Percentiles rank a stretch among this genome's conserved stretches.
phyloP scores from a whole-genome alignment of 2,113 vertebrate species.

The Stigmatopora argus region DNA sequence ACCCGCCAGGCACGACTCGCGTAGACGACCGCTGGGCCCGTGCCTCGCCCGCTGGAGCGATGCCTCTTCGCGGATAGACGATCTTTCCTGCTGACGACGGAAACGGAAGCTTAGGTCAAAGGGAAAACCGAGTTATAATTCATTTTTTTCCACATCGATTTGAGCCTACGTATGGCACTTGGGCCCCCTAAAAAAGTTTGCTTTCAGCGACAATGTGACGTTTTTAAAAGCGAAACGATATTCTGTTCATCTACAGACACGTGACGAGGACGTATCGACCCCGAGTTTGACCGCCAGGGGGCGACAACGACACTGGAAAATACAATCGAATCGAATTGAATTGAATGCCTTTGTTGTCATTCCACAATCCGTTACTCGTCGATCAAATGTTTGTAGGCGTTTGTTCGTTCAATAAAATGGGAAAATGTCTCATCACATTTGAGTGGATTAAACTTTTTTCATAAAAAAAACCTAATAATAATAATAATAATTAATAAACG shows the following conservation, averaged over 20 bases:
- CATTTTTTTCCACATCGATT: too few species aligned
- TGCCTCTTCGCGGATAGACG: background rate
- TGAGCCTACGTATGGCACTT: too few species aligned
- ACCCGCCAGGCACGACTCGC: background rate
- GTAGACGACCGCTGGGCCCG: too few species aligned
- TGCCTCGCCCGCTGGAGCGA: background rate
- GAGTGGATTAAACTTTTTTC: too few species aligned
- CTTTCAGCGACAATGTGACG: background rate
- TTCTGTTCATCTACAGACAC: background rate
- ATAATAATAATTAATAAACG: too few species aligned
- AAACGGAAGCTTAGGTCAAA: background rate
- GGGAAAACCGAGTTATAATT: background rate
- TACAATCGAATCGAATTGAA: too few species aligned
- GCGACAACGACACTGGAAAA: background rate
- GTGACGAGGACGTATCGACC: background rate
- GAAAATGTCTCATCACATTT: too few species aligned
- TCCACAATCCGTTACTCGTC: too few species aligned
- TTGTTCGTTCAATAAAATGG: too few species aligned
- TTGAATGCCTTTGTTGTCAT: too few species aligned
- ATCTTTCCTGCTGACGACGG: background rate
- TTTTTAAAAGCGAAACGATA: background rate
- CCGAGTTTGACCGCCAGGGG: background rate
- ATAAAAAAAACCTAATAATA: too few species aligned
- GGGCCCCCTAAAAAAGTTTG: background rate
- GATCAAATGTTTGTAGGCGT: too few species aligned